Percentiles rank a stretch among this genome's conserved stretches.
These are phyloP conservation scores for Oceanodroma tethys DNA, from an alignment of 2,113 vertebrate species.

Conservation along the genomic window DNA sequence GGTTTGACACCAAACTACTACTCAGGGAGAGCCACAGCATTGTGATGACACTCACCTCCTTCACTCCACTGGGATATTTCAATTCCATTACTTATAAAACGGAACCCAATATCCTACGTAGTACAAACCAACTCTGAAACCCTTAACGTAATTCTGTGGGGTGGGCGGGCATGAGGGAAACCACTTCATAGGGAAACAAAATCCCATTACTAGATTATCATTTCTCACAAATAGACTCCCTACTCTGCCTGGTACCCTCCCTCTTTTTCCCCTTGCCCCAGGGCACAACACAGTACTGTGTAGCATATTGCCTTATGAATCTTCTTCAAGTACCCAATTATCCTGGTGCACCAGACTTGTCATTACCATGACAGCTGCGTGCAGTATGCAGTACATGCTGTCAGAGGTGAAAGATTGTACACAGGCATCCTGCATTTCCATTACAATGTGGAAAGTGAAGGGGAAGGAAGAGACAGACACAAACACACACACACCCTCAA, in stretches of 20 bases:
- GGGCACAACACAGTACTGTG: slow-evolving; percentile 54
- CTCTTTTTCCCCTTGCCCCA: slow-evolving; percentile 47
- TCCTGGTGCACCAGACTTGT: slow-evolving; percentile 59
- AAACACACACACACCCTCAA: background rate
- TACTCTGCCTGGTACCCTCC: background rate
- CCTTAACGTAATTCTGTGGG: slow-evolving; percentile 3
- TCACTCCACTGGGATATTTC: background rate
- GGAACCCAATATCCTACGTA: background rate
- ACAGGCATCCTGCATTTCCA: slow-evolving; percentile 54
- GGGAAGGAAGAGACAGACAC: background rate
- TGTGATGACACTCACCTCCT: background rate
- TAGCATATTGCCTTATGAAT: slow-evolving; percentile 75
- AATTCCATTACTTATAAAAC: background rate
- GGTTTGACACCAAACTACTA: slow-evolving; percentile 61
- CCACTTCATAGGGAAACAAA: slow-evolving; percentile 38
- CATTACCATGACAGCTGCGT: slow-evolving; percentile 72
- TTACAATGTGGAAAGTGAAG: slow-evolving; percentile 31
- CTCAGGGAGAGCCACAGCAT: background rate
- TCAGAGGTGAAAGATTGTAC: slow-evolving; percentile 71
- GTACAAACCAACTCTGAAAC: slow-evolving; percentile 24
- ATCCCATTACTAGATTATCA: slow-evolving; percentile 50
- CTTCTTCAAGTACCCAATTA: slow-evolving; percentile 82
- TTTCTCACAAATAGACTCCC: slow-evolving; percentile 63
- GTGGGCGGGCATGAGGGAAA: background rate
- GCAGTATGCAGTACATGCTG: slow-evolving; percentile 28